These are phyloP conservation scores for Pelodytes ibericus DNA, from an alignment of 2,797 vertebrate species.

Conservation along the genomic window DNA sequence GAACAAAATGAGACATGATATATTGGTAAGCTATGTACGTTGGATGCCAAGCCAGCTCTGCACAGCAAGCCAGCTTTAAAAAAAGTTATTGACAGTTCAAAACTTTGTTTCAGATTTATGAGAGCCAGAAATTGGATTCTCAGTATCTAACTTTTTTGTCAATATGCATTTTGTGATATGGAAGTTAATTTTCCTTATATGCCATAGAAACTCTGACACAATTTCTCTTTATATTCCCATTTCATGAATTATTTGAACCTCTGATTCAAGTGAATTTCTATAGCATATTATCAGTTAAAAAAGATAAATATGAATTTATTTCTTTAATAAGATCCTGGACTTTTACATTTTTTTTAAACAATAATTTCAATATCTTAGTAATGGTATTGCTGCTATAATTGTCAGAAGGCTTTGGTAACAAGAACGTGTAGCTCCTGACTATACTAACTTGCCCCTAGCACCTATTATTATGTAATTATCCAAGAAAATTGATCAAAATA, in stretches of 20 bases:
- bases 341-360: too few species aligned
- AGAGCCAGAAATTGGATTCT: conserved; percentile 35
- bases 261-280: conserved; percentile 7
- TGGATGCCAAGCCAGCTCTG: conserved; percentile 41
- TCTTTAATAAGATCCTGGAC: too few species aligned
- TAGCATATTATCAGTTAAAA: not conserved
- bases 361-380: too few species aligned
- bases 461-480: too few species aligned
- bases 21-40: conserved; percentile 57
- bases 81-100: conserved; percentile 47
- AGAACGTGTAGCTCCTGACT: too few species aligned
- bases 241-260: conserved; percentile 29
- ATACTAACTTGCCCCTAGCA: too few species aligned
- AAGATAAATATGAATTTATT: too few species aligned
- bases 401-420: too few species aligned
- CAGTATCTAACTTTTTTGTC: conserved; percentile 42
- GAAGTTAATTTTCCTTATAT: conserved; percentile 31
- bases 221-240: conserved; percentile 17
- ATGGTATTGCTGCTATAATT: too few species aligned
- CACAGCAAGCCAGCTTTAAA: conserved; percentile 37
- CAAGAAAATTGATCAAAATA: too few species aligned
- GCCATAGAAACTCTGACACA: conserved; percentile 29
- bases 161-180: conserved; percentile 44
- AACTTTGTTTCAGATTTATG: conserved; percentile 47
- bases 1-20: conserved; percentile 57